These are phyloP conservation scores for Napeogenes inachia DNA, from an alignment of 2,888 invertebrate genomes.

Conservation along the genomic window DNA sequence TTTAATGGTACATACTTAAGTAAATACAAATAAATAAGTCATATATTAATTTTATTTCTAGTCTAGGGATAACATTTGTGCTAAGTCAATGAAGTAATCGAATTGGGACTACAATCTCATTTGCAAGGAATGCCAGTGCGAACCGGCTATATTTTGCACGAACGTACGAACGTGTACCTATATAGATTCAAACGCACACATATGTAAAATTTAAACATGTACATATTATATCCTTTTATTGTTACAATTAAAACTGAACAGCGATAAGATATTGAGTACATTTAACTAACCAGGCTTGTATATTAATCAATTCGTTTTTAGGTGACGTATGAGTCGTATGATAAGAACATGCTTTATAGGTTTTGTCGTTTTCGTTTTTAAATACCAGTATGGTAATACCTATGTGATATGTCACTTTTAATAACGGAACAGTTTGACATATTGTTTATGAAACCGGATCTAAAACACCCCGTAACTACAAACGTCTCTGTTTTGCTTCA, in stretches of 20 bases:
- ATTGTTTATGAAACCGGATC: too few relatives aligned
- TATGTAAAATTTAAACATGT: too few relatives aligned
- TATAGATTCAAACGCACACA: too few relatives aligned
- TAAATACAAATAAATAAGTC: too few relatives aligned
- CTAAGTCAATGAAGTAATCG: constrained; percentile 10
- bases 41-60: background rate
- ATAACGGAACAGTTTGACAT: too few relatives aligned
- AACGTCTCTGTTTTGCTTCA: too few relatives aligned
- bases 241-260: background rate
- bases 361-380: too few relatives aligned
- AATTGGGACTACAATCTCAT: constrained; percentile 15
- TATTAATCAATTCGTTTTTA: background rate
- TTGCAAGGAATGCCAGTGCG: constrained; percentile 10
- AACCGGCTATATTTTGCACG: constrained; percentile 13
- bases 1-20: too few relatives aligned
- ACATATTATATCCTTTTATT: background rate
- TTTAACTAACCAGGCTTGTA: background rate
- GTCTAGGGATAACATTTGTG: background rate
- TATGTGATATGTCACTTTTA: too few relatives aligned
- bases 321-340: background rate
- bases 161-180: too few relatives aligned
- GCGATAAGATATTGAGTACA: background rate
- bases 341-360: background rate
- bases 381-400: too few relatives aligned
- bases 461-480: too few relatives aligned